Base-by-base conservation (phyloP, 2,888 invertebrate species). In the Andrena dorsata region DNA sequence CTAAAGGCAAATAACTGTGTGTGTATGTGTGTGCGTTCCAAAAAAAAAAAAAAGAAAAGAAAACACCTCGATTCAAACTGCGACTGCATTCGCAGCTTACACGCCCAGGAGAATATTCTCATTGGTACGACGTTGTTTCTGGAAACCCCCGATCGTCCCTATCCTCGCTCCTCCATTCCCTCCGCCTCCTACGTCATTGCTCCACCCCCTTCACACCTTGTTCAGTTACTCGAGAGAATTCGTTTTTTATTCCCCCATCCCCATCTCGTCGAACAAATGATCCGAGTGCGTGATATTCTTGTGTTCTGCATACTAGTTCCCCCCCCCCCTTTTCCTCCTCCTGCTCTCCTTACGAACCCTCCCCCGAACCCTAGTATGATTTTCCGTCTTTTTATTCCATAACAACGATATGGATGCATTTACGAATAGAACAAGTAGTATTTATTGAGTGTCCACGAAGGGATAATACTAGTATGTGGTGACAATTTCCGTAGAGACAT, bases 1-100 rank as follows among this genome's bases (percentile, higher is more conserved):
- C 94, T 86, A 94, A 93, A 79, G 94, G 92, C 88, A 94, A 88
- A 87, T 88, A 78, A 86, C 61, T 73, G 70, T 75, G 70, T 77
- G 66, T 71, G 78, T 61, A 76, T 80, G 71, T 78, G 65, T 79
- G 69, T 73, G 75, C 63, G 81, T 72, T 60, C 41, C 68, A 41
- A 72, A 53, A 70, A 71, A 60, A 74, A 10, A 10, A 35, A 1
- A 10, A 10, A 35, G 0, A 13, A 13, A 41, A 41, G 41, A 41
- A 13, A 13, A 13, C 5, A 41, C 41, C 73, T 76, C 74, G 70
- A 79, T 74, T 77, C 49, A 49, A 82, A 71, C 41, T 30, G 23
- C 71, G 75, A 80, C 75, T 80, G 8, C 76, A 72, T 76, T 58
- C 69, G 69, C 79, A 79, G 73, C 76, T 86, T 74, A 76, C 77